Conservation (phyloP, 1,140 invertebrate species). For the Monochamus saltuarius region DNA sequence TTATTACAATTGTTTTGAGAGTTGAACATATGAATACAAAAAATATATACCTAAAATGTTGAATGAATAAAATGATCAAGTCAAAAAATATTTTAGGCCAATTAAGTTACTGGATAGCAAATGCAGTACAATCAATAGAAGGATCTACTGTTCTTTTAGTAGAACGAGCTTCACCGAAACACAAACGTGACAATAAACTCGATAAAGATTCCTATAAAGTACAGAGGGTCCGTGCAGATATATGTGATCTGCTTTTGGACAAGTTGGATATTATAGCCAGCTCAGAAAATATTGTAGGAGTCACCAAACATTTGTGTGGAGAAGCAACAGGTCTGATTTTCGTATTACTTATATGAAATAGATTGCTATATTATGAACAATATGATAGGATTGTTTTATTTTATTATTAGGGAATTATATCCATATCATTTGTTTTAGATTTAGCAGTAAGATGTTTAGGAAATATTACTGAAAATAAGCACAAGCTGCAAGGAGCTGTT, state of each 20-base stretch:
- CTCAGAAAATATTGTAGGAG: constrained; percentile 61
- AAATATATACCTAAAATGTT: too few relatives aligned
- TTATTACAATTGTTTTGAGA: too few relatives aligned
- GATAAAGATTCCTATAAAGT: constrained; percentile 56
- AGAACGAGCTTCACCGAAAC: constrained; percentile 74
- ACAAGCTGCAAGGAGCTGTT: constrained; percentile 61
- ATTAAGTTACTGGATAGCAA: constrained; percentile 72
- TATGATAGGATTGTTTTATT: too few relatives aligned
- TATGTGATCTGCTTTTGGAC: constrained; percentile 69
- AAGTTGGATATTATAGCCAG: constrained; percentile 56
- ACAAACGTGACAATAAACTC: constrained; percentile 77
- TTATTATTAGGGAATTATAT: too few relatives aligned
- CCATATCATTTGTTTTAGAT: constrained; percentile 56
- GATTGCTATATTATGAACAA: too few relatives aligned
- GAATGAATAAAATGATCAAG: too few relatives aligned
- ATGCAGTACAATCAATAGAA: constrained; percentile 55
- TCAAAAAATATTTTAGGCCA: constrained; percentile 57
- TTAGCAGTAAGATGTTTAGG: constrained; percentile 69
- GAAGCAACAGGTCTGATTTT: constrained; percentile 68
- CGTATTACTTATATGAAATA: too few relatives aligned
- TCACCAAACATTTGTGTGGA: constrained; percentile 87
- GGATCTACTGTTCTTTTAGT: constrained; percentile 67
- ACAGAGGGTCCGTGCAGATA: constrained; percentile 68
- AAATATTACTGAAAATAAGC: constrained; percentile 44
- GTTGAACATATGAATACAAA: too few relatives aligned